Percentiles rank a stretch among this genome's conserved stretches.
Evolutionary conservation across 1,140 invertebrate species (phyloP).

Genomic region (Parapsyche elsis): DNA sequence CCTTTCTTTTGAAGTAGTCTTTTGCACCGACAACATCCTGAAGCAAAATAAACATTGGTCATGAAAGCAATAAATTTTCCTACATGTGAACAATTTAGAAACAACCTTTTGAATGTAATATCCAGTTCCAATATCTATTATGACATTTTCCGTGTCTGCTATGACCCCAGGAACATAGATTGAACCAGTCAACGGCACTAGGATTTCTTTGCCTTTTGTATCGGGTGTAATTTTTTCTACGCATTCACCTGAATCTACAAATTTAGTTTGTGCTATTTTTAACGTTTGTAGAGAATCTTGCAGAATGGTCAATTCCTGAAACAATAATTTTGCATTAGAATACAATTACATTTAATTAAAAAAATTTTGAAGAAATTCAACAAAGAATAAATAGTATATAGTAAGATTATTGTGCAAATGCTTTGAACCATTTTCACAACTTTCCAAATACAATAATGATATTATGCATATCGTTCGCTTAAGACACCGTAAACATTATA

Average conservation of each 20-base stretch:
- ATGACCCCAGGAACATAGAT: constrained; percentile 95
- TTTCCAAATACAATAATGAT: too few relatives aligned
- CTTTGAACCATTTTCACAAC: too few relatives aligned
- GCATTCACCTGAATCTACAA: constrained; percentile 86
- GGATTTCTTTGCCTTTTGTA: constrained; percentile 81
- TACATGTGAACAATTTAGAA: neutral
- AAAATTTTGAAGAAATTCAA: neutral
- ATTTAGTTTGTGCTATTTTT: constrained; percentile 91
- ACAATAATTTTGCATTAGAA: constrained; percentile 46
- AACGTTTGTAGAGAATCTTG: constrained; percentile 89
- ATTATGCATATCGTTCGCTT: too few relatives aligned
- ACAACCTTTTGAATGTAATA: constrained; percentile 93
- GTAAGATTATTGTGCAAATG: too few relatives aligned
- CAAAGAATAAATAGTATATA: neutral
- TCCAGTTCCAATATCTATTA: constrained; percentile 94
- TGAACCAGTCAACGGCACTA: constrained; percentile 92
- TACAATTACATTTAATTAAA: neutral
- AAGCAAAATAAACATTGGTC: constrained; percentile 55
- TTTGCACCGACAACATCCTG: constrained; percentile 83
- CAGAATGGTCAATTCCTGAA: constrained; percentile 86
- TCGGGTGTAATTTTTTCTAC: constrained; percentile 82
- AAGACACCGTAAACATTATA: too few relatives aligned
- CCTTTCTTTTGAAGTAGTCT: constrained; percentile 93
- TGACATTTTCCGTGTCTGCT: constrained; percentile 82
- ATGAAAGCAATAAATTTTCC: neutral